Conservation (phyloP, 2,113 vertebrate genomes). For the Theristicus caerulescens region DNA sequence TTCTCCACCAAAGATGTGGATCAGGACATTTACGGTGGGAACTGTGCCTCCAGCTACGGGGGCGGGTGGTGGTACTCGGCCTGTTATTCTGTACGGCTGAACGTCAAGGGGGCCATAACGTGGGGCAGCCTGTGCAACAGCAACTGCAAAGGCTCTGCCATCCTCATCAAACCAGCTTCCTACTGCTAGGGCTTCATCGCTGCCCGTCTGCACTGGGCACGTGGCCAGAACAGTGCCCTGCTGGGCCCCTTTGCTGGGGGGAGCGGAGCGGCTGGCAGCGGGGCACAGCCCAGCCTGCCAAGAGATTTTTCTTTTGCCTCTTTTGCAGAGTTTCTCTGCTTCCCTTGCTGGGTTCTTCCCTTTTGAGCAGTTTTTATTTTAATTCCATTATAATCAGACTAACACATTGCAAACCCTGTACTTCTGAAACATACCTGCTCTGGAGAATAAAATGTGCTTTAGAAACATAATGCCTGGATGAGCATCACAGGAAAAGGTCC, state of each 20-base stretch:
- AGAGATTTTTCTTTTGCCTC: not conserved
- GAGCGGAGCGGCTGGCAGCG: rapidly evolving
- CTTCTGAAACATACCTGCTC: not conserved
- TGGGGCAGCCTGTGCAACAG: slow-evolving; percentile 41
- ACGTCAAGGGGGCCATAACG: not conserved
- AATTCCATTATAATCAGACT: not conserved
- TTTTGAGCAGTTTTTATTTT: not conserved
- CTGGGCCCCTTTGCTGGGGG: no score
- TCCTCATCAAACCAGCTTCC: slow-evolving; percentile 53
- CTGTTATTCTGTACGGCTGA: slow-evolving; percentile 29
- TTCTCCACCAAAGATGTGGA: slow-evolving; percentile 58
- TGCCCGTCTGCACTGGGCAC: not conserved
- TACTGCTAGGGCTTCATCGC: not conserved
- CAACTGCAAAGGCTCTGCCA: slow-evolving; percentile 44
- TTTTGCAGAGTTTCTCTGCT: not conserved
- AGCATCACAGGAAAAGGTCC: not conserved
- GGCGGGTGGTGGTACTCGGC: slow-evolving; percentile 58
- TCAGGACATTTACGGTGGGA: slow-evolving; percentile 36
- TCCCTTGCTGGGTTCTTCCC: not conserved
- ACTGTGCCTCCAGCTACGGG: slow-evolving; percentile 20
- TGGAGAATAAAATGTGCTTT: not conserved
- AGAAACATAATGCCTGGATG: not conserved
- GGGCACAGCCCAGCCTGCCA: not conserved
- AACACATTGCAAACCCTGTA: not conserved
- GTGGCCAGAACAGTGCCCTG: no score